phyloP scores from a whole-genome alignment of 1,140 invertebrate genomes.

The Bicyclus anynana region DNA sequence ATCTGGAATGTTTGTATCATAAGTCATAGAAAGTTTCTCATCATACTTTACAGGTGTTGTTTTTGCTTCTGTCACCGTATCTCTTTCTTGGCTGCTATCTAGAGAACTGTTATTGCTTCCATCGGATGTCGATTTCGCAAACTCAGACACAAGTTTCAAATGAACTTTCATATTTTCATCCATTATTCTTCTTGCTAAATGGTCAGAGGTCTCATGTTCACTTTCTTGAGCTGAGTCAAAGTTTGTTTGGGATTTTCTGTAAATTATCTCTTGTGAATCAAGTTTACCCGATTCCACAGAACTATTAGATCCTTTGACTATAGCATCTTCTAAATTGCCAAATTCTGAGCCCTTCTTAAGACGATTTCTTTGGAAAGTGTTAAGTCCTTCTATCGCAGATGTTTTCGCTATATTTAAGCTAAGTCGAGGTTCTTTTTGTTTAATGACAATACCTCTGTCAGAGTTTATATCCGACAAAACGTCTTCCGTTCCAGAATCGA shows the following conservation, averaged over 20 bases:
- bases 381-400: conserved; percentile 81
- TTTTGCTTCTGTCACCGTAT: conserved; percentile 32
- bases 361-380: conserved; percentile 81
- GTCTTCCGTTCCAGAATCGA: conserved; percentile 59
- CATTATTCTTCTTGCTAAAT: conserved; percentile 67
- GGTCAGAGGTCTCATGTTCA: conserved; percentile 67
- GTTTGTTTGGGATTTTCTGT: conserved; percentile 34
- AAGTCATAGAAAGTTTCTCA: conserved; percentile 66
- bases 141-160: conserved; percentile 71
- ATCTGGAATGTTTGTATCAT: conserved; percentile 79
- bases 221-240: conserved; percentile 43
- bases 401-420: conserved; percentile 77
- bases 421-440: conserved; percentile 81
- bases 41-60: conserved; percentile 56
- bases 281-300: conserved; percentile 67
- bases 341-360: conserved; percentile 86
- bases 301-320: conserved; percentile 76
- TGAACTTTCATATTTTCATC: conserved; percentile 71
- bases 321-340: conserved; percentile 86
- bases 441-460: conserved; percentile 55
- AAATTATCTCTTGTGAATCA: conserved; percentile 41
- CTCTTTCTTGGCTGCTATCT: conserved; percentile 49
- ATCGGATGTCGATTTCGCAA: conserved; percentile 69
- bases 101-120: conserved; percentile 61
- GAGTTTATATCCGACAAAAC: conserved; percentile 57